These are phyloP conservation scores for Anomalospiza imberbis DNA, from an alignment of 2,797 vertebrate species.

Conservation along the genomic window DNA sequence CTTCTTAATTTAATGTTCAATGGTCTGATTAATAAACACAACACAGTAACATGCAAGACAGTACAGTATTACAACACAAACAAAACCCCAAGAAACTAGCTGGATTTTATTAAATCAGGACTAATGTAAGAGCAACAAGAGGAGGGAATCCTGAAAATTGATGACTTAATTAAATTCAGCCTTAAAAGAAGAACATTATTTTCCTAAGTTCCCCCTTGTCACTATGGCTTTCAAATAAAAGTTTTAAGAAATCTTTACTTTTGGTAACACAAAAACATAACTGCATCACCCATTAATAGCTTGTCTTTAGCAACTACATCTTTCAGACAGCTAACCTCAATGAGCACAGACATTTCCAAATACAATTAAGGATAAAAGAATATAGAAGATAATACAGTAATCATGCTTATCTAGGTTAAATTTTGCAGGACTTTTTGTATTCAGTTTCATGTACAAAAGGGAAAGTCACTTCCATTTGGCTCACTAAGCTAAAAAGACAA, in stretches of 20 bases:
- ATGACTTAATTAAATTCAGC: background rate
- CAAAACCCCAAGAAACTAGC: background rate
- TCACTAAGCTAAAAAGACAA: background rate
- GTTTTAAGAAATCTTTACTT: background rate
- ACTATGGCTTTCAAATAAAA: background rate
- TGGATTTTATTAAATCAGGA: background rate
- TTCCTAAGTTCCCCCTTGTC: background rate
- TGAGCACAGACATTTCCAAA: background rate
- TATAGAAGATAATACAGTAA: background rate
- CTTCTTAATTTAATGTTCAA: slow-evolving; percentile 2
- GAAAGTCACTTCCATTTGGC: background rate
- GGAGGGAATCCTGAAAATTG: background rate
- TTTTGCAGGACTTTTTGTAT: background rate
- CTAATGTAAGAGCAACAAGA: background rate
- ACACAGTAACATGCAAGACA: background rate
- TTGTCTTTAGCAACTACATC: background rate
- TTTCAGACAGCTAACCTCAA: background rate
- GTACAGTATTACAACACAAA: background rate
- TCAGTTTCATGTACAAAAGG: background rate
- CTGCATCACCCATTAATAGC: background rate
- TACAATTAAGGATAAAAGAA: background rate
- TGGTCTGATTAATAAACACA: background rate
- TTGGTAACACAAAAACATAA: background rate
- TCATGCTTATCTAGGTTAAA: background rate
- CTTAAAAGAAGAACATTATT: background rate